Evolutionary conservation across 2,113 vertebrate species (phyloP), one percentile per base, ranked within the genome.

Genomic region (Rhodinocichla rosea): DNA sequence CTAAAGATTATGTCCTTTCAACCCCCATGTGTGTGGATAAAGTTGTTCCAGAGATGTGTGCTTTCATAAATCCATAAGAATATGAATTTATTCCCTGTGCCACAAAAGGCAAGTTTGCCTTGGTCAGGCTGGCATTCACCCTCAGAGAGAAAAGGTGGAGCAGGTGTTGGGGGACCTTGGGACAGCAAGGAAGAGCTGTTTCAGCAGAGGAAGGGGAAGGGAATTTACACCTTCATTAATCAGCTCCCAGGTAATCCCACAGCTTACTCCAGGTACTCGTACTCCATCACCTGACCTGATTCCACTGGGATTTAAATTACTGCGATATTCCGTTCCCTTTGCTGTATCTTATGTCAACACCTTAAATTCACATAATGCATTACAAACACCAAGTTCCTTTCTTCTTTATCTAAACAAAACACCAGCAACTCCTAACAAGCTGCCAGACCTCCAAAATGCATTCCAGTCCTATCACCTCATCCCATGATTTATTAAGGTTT

Each of bases 261-360:
- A 68, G 33, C 14, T 71, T 37, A 39, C 24, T n/a, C 57, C 71
- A 65, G 19, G 42, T 84, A 40, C 20, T 78, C 47, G 15, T 7
- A 59, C 32, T 56, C 35, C 11, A 20, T 79, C 40, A 83, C 26
- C 42, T 37, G 20, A 42, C 40, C 9, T 16, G 60, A 76, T 68
- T 55, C 70, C 62, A 12, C 1, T 33, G 42, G 30, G 23, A 67
- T 37, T 94, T 64, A 70, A 47, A 56, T 47, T 47, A 27, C 44
- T 52, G 53, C 37, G 42, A 64, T 52, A 55, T 37, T 52, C 45
- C 4, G 0, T 62, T 56, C 50, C 3, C 1, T n/a, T 74, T 75
- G 35, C 56, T 94, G 87, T 68, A 75, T 37, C 74, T 92, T 75
- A 56, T 28, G 32, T 49, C 83, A 88, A 56, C 50, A 56, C 27